Percentiles rank a stretch among this genome's conserved stretches.
phyloP scores from a whole-genome alignment of 2,113 vertebrate genomes.

The Gavialis gangeticus region DNA sequence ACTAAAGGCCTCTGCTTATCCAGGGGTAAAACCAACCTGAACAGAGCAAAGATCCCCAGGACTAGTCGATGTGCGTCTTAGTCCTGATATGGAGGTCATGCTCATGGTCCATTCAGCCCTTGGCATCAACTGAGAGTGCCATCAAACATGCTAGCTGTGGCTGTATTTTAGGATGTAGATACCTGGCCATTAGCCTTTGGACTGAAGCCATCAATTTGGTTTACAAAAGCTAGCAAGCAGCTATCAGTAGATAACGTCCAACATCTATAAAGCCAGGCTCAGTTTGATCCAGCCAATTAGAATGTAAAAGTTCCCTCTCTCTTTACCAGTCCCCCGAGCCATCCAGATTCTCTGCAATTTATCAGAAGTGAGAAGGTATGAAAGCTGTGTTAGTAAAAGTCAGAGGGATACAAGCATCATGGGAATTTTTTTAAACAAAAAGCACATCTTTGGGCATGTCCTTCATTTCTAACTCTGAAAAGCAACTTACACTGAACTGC shows the following conservation, averaged over 20 bases:
- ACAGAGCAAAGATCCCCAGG: neutral
- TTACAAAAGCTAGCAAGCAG: conserved; percentile 28
- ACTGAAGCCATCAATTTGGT: neutral
- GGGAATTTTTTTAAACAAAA: neutral
- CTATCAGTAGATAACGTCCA: neutral
- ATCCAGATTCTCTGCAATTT: conserved; percentile 10
- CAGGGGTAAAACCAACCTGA: neutral
- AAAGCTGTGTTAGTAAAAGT: conserved; percentile 39
- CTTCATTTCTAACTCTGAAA: conserved; percentile 34
- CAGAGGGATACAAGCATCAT: neutral
- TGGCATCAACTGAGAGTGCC: neutral
- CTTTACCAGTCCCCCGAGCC: neutral
- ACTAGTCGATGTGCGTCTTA: neutral
- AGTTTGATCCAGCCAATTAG: conserved; percentile 10
- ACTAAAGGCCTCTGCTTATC: neutral
- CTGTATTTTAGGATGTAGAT: neutral
- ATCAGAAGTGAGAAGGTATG: neutral
- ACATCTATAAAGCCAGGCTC: neutral
- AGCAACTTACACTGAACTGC: conserved; percentile 51
- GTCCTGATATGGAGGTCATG: neutral
- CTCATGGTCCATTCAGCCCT: neutral
- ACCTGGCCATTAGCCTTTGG: neutral
- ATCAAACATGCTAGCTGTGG: neutral
- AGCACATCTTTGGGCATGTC: neutral
- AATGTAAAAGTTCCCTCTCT: neutral